Percentiles rank a stretch among this genome's conserved stretches.
phyloP scores from a whole-genome alignment of 2,888 invertebrate genomes.

The Xylophagus ater region DNA sequence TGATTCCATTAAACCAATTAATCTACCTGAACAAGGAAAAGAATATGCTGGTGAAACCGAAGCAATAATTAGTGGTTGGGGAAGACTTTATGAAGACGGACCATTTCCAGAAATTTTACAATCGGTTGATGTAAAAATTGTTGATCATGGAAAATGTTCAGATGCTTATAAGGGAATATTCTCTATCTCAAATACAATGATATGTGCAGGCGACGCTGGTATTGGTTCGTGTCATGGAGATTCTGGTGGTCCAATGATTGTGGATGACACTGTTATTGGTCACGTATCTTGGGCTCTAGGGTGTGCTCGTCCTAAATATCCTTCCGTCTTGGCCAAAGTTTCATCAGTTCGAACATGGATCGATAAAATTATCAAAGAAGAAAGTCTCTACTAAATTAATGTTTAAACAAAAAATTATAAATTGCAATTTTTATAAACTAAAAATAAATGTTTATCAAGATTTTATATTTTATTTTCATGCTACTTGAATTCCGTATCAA shows the following conservation, averaged over 20 bases:
- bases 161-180: conserved; percentile 23
- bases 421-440: too few relatives aligned
- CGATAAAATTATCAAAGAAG: too few relatives aligned
- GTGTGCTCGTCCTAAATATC: conserved; percentile 10
- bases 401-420: too few relatives aligned
- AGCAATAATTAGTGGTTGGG: conserved; percentile 17
- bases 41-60: conserved; percentile 1
- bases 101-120: conserved; percentile 2
- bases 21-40: conserved; percentile 29
- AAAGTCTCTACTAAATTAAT: too few relatives aligned
- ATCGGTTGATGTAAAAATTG: not conserved
- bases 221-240: conserved; percentile 14
- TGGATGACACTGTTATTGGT: conserved; percentile 7
- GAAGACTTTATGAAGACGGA: conserved; percentile 16
- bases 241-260: conserved; percentile 13
- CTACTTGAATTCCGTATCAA: too few relatives aligned
- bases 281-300: conserved; percentile 14
- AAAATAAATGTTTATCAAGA: too few relatives aligned
- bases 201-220: conserved; percentile 27
- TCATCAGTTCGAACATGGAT: conserved; percentile 37
- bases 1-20: conserved; percentile 33
- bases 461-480: too few relatives aligned
- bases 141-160: conserved; percentile 10
- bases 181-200: conserved; percentile 25
- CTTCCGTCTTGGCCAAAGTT: conserved; percentile 19